Evolutionary conservation across 1,140 invertebrate genomes (phyloP), one percentile per base, ranked within the genome.

Genomic region (Ostrea edulis): DNA sequence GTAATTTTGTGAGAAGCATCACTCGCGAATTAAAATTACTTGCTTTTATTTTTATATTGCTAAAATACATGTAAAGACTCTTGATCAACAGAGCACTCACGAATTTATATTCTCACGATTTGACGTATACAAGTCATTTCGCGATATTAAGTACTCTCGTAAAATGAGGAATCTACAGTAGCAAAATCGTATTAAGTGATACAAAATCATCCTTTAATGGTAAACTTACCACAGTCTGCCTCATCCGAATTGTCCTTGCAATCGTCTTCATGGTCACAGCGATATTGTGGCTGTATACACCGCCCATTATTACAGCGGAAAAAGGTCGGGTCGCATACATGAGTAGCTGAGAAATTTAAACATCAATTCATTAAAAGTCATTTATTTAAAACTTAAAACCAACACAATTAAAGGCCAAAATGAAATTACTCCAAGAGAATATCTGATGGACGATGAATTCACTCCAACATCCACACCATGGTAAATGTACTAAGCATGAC

Each of bases 271-370:
- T 97, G 94, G 92, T 96, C 96, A 94, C 96, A 96, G 7, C 94
- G 93, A 95, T 96, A 96, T 71, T 95, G 92, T n/a, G 90, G 93
- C 0, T 98, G 98, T 53, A 99, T 98, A 93, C 98, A 99, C 93
- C 98, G 98, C 68, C 97, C 97, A 93, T 99, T 99, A 35, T 95
- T 96, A 94, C 98, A 99, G 17, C 96, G 96, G 95, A 99, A 99
- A 86, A 92, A 91, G 65, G 89, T 90, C 8, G 90, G 87, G 22
- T 91, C 89, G 91, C 93, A 94, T 8, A 90, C 91, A 82, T 92
- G 92, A 44, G 89, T 88, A 0, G 92, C 93, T 94, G 88, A 22
- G 29, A 77, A 62, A 62, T 44, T 62, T 8, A 55, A 55, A 12
- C 17, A n/a, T 2, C n/a, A 62, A n/a, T 5, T 20, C n/a, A 62